Conservation (phyloP, 2,797 vertebrate genomes). For the Orestias chungarensis region DNA sequence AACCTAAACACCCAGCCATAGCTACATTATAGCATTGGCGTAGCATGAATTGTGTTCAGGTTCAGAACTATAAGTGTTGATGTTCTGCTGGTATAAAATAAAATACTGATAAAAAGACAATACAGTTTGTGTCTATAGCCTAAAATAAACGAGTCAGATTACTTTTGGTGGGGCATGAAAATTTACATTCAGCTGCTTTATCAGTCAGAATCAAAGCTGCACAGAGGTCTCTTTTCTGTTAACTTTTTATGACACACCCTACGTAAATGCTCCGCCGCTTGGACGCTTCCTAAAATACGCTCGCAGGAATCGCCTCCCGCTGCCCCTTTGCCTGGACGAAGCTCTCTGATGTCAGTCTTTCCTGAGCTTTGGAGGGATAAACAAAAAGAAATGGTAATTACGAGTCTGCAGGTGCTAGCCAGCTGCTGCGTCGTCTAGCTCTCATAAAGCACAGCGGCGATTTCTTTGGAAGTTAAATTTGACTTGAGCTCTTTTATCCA, state of each 20-base stretch:
- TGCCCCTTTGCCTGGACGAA: slow-evolving; percentile 54
- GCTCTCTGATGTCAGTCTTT: slow-evolving; percentile 74
- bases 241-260: slow-evolving; percentile 17
- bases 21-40: too few species aligned
- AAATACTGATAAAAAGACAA: not conserved
- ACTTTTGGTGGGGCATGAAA: not conserved
- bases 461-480: slow-evolving; percentile 25
- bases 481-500: slow-evolving; percentile 21
- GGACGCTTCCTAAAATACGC: slow-evolving; percentile 31
- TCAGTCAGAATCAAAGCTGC: not conserved
- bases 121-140: not conserved
- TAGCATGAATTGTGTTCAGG: too few species aligned
- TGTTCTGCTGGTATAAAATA: too few species aligned
- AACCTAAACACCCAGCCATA: not conserved
- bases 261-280: slow-evolving; percentile 43
- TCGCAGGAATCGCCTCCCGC: slow-evolving; percentile 58
- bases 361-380: slow-evolving; percentile 71
- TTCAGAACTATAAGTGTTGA: too few species aligned
- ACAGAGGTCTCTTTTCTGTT: too few species aligned
- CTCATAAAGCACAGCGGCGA: slow-evolving; percentile 49
- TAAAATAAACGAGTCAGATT: not conserved
- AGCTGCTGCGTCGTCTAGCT: slow-evolving; percentile 66
- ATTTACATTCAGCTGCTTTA: not conserved
- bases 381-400: slow-evolving; percentile 76
- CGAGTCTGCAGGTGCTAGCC: slow-evolving; percentile 72